phyloP scores from a whole-genome alignment of 1,140 invertebrate species.

The Rhopalosiphum maidis region DNA sequence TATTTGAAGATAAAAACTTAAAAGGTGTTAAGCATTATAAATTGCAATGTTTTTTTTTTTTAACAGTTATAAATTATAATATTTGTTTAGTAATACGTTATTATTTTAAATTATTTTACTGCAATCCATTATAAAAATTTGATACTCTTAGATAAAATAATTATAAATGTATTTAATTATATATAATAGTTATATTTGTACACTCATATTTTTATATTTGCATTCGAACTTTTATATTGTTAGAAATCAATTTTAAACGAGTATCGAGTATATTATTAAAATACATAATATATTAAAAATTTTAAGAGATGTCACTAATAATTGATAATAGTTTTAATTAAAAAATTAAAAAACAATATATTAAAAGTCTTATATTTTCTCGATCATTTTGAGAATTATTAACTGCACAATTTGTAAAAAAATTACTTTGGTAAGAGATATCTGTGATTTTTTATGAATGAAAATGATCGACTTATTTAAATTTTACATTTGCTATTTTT shows the following conservation, averaged over 20 bases:
- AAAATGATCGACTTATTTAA: neutral
- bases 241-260: neutral
- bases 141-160: neutral
- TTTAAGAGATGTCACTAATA: neutral
- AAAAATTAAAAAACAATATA: neutral
- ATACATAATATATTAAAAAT: neutral
- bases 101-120: neutral
- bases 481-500: neutral
- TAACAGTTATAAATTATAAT: neutral
- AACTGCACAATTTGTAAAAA: neutral
- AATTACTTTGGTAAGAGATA: neutral
- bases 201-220: neutral
- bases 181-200: neutral
- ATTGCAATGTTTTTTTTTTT: neutral
- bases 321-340: neutral
- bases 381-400: neutral
- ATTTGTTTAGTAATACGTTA: neutral
- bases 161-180: neutral
- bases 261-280: neutral
- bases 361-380: neutral
- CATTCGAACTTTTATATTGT: neutral
- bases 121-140: neutral
- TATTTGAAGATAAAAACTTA: slow-evolving; percentile 13
- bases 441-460: neutral
- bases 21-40: slow-evolving; percentile 8